Evolutionary conservation across 1,140 invertebrate species (phyloP), one percentile per base, ranked within the genome.

Genomic region (Drosophila trapezifrons): DNA sequence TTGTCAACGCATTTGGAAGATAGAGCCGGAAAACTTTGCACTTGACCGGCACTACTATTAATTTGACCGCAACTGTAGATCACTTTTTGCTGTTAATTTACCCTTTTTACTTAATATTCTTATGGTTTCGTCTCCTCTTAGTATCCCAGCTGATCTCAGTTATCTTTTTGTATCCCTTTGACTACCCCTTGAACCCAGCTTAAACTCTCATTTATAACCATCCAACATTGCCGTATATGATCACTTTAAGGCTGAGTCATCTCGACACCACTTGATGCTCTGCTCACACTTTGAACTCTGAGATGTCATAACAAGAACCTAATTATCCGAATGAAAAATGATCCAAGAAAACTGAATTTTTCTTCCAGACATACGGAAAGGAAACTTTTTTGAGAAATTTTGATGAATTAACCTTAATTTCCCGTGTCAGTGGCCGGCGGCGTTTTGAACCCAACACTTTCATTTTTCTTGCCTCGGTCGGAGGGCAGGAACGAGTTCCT

Each of bases 391-490:
- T 1, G 1, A 35, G 49, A 64, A 55, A 56, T 49, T 71, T 87
- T 89, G 76, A 86, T 69, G 66, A 79, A 86, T 83, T 83, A 83
- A 83, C 76, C 71, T 83, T 84, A 87, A 87, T 89, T 87, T 87
- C 64, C 83, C 56, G 83, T 89, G 80, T 89, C 84, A 80, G 17
- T 74, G 65, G 76, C 79, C 51, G 57, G 58, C 69, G 73, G 84
- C 83, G 38, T 51, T 89, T 69, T 76, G 59, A 85, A 75, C 83
- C 78, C 32, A 66, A 81, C 69, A 86, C 78, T 78, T 64, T 58
- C 57, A 4, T 22, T 56, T 57, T 49, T 40, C 51, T 35, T 65
- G 42, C 52, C 49, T 43, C 13, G 35, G 38, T 38, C 42, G 32
- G 43, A 42, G 29, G 45, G 60, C 35, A 51, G 32, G 35, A 74